Percentiles rank a stretch among this genome's conserved stretches.
Conservation (phyloP, 2,113 vertebrate genomes). For the Oplegnathus fasciatus region DNA sequence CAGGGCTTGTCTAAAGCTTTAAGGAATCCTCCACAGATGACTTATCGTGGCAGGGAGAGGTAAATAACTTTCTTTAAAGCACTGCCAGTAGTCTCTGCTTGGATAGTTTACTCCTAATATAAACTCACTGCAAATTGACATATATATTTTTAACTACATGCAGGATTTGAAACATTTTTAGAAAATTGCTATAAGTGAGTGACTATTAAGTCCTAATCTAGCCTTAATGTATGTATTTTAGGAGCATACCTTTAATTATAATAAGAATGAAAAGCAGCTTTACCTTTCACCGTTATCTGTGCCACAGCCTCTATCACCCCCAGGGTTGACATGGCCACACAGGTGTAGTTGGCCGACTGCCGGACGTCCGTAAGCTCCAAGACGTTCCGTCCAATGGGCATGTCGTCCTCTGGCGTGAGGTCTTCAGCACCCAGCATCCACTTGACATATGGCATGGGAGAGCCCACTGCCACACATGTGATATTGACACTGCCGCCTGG, state of each 20-base stretch:
- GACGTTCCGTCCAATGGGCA: constrained; percentile 99
- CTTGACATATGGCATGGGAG: constrained; percentile 99
- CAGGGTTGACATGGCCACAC: constrained; percentile 98
- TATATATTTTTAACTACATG: not conserved
- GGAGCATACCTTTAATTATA: not conserved
- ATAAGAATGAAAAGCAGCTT: not conserved
- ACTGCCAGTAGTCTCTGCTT: constrained; percentile 21
- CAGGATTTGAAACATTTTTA: not conserved
- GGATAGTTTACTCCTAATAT: constrained; percentile 27
- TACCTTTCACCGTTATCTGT: constrained; percentile 99
- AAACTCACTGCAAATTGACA: not conserved
- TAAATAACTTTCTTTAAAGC: constrained; percentile 63
- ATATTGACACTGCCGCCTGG: constrained; percentile 99
- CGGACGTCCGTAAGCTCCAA: constrained; percentile 97
- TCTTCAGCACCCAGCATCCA: constrained; percentile 99
- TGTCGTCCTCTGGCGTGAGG: constrained; percentile 98
- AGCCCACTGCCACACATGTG: constrained; percentile 98
- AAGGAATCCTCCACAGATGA: constrained; percentile 63
- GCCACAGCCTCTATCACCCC: constrained; percentile 99
- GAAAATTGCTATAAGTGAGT: not conserved
- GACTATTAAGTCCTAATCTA: not conserved
- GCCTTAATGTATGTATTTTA: not conserved
- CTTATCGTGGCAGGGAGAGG: constrained; percentile 50
- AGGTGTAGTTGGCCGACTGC: constrained; percentile 99
- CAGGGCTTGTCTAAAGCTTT: constrained; percentile 67